phyloP scores from a whole-genome alignment of 1,140 invertebrate genomes.

The Bombus haemorrhoidalis region DNA sequence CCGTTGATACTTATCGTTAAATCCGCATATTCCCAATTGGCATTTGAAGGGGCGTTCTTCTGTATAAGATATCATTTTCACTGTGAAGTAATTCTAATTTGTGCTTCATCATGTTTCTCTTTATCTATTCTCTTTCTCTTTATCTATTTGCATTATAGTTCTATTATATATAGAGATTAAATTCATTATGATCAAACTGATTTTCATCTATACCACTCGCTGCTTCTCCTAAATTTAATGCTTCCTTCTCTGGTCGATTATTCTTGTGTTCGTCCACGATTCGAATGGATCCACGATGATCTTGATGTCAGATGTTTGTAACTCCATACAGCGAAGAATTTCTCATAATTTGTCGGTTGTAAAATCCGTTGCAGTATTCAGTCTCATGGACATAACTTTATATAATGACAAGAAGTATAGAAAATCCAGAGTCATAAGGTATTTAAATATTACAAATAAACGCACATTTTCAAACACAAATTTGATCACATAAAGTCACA shows the following conservation, averaged over 20 bases:
- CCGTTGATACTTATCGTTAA: not conserved
- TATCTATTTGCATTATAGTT: too few relatives aligned
- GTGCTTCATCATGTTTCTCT: too few relatives aligned
- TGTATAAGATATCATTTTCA: not conserved
- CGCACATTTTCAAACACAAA: not conserved
- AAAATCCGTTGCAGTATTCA: not conserved
- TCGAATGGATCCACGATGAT: too few relatives aligned
- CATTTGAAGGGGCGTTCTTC: not conserved
- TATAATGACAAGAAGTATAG: not conserved
- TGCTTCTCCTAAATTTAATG: not conserved
- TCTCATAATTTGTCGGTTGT: not conserved
- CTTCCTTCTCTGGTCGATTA: not conserved
- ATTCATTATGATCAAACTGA: not conserved
- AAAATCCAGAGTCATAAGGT: not conserved
- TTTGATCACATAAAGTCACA: not conserved
- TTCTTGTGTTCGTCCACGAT: not conserved
- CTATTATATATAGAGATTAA: not conserved
- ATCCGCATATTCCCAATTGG: not conserved
- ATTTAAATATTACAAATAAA: not conserved
- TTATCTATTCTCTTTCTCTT: rapidly evolving
- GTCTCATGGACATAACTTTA: not conserved
- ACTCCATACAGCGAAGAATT: not conserved
- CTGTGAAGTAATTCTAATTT: not conserved
- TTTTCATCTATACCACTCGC: not conserved
- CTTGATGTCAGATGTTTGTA: too few relatives aligned